phyloP scores from a whole-genome alignment of 2,797 vertebrate species.

The Xiphorhynchus erythropygius region DNA sequence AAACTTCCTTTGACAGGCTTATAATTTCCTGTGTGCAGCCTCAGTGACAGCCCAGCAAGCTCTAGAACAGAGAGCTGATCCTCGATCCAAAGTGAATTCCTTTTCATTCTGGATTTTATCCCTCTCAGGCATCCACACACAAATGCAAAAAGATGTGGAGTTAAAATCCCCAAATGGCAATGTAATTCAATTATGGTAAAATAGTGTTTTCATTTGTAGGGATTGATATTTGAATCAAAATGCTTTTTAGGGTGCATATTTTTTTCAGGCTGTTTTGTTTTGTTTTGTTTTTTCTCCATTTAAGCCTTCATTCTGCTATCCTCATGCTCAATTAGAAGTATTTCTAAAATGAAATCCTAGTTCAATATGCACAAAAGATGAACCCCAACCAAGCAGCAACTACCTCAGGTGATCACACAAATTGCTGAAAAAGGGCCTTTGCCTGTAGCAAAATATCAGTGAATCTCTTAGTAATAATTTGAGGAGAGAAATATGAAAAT shows the following conservation, averaged over 20 bases:
- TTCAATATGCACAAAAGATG: fast-evolving
- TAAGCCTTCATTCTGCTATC: neutral
- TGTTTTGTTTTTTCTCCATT: neutral
- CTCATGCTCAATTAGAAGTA: neutral
- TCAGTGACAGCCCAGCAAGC: neutral
- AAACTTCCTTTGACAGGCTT: neutral
- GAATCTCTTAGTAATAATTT: neutral
- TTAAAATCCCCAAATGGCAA: neutral
- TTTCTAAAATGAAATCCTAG: neutral
- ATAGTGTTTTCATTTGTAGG: neutral
- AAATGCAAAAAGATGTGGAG: too few relatives aligned
- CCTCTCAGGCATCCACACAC: neutral
- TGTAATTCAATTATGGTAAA: neutral
- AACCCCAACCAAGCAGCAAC: neutral
- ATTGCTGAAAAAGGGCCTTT: neutral
- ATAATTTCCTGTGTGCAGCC: neutral
- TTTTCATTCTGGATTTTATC: neutral
- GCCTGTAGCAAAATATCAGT: neutral
- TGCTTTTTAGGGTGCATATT: neutral
- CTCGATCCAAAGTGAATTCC: neutral
- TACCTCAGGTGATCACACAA: fast-evolving
- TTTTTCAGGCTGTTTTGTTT: neutral
- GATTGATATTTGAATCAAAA: neutral
- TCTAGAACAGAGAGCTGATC: neutral
- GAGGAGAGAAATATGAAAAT: neutral